Base-by-base conservation (phyloP, 2,797 vertebrate genomes). In the Channa striata region DNA sequence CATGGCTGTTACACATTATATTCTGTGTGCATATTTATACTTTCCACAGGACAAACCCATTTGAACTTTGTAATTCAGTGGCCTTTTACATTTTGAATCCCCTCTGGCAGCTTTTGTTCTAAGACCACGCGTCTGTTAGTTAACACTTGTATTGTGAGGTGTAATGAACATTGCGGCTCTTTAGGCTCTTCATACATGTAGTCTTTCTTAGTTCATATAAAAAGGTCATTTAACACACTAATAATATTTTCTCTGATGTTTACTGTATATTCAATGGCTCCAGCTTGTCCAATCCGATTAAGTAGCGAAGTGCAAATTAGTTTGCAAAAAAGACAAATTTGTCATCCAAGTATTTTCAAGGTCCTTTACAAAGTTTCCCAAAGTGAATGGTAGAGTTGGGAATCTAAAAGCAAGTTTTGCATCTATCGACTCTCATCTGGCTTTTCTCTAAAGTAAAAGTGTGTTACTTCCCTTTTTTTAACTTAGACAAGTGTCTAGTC, bases 401-500 rank as follows among this genome's bases (percentile, higher is more conserved):
- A 82, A 79, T 90, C 61, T 76, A 62, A 78, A 84, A 89, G 74
- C 78, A 81, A 85, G 82, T 84, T 85, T 68, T 70, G 68, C 76
- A 87, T 90, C 72, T 84, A 92, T 93, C 76, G 80, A 76, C 87
- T 88, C 72, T 80, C 66, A 85, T 85, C 81, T 88, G 81, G 83
- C 84, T 87, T 88, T 90, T 78, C 80, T 84, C 77, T 74, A 59
- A 86, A 87, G 88, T 93, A 85, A 86, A 89, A 92, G 87, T 90
- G 80, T 89, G 90, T 88, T 93, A 85, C 86, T 84, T 87, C 68
- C 72, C 57, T 68, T 44, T 54, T 48, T 40, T 78, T 72, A 53
- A 82, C 85, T 82, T 77, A 82, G 88, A 91, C 90, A 91, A 81
- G 87, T 90, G 91, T 93, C 90, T 92, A 90, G 91, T 93, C 92